Evolutionary conservation across 2,113 vertebrate species (phyloP), one percentile per base, ranked within the genome.

Genomic region (Scortum barcoo): DNA sequence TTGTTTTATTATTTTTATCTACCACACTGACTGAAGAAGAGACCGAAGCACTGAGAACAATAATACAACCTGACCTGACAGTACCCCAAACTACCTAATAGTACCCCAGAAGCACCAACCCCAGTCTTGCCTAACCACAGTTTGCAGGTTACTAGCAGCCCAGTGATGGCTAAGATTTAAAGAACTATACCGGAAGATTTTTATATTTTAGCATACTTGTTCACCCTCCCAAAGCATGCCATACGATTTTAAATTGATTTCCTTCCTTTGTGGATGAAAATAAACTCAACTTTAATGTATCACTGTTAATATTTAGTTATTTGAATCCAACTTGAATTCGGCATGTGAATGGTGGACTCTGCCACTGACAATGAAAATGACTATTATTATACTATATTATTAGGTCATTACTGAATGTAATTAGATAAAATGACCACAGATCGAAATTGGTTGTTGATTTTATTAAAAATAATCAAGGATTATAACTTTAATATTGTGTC

Each of bases 21-120:
- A 82, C 76, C 80, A 93, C 91, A 92, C 70, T 61, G 86, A 93
- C 76, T 80, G 84, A 92, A 92, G 77, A 88, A 92, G 65, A 91
- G 88, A 90, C 86, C 13, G 82, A 94, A 93, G 83, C 93, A 91
- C 87, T 82, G 91, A 93, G 86, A 91, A 93, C 86, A 85, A 82
- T 78, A 89, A 88, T 51, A 91, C 86, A 81, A 82, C 83, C 78
- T 72, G 86, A 89, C 77, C 83, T 80, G 74, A 90, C 70, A 72
- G 81, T 67, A 78, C 73, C 89, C 78, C 67, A 71, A 71, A 87
- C 48, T 60, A 86, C 69, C 69, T 10, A 66, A 56, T 26, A 44
- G 77, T 65, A 63, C 58, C 67, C 38, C 63, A 20, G 9, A 6
- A 69, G 44, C 33, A 83, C 57, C 65, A 12, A 81, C 54, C 81